Base-by-base conservation (phyloP, 2,888 invertebrate species). In the Automeris io region DNA sequence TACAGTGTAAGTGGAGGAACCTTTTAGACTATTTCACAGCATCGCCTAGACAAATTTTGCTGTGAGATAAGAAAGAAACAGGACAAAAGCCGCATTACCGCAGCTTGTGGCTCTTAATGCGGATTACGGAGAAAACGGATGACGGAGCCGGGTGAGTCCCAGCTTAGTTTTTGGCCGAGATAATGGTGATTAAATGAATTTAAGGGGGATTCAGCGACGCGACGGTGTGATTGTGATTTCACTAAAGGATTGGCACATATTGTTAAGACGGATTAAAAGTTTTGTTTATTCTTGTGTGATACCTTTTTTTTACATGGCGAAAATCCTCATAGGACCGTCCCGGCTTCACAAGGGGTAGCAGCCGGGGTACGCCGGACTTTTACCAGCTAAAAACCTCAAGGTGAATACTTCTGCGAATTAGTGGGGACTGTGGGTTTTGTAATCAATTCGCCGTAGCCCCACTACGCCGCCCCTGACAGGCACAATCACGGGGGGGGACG, bases 1-100 rank as follows among this genome's bases (percentile, higher is more conserved):
- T 43, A 37, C 61, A 57, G 77, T 79, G 72, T 71, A 47, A 74
- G 18, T 45, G 2, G 3, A 41, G 35, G 44, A 45, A 49, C 44
- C 49, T 62, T 60, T 65, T 65, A 70, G 70, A 78, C 72, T 67
- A 72, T 74, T 81, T 78, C 70, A 74, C 72, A 69, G 73, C 70
- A 68, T 75, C 71, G 77, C 83, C 81, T 81, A 82, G 82, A 86
- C 82, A 83, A 85, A 85, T 86, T 85, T 81, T 72, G 70, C 66
- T 56, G 59, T 43, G 54, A 80, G 85, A 85, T 85, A 85, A 82
- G 85, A 83, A 85, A 85, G 81, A 81, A 80, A 72, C 72, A 74
- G 72, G 68, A 79, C 74, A 72, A 68, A 64, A 63, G 75, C 67
- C 64, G 72, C 61, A 76, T 78, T 76, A 78, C 62, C 54, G 65